Percentiles rank a stretch among this genome's conserved stretches.
Evolutionary conservation across 2,797 vertebrate genomes (phyloP).

Genomic region (Natrix natrix): DNA sequence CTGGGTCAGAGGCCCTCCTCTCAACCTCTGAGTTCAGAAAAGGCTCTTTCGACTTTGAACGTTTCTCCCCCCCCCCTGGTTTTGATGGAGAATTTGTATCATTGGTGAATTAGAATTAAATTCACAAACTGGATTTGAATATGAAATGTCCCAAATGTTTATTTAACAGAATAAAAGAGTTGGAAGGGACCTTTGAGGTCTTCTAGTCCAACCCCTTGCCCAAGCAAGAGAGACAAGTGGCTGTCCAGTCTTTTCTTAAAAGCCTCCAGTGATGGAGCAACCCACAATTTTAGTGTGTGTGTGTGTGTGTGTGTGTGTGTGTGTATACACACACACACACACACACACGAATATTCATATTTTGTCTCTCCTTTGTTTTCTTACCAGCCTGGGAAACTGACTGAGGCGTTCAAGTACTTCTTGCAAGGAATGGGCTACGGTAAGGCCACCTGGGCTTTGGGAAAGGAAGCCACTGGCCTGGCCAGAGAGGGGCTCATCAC

Average conservation of each 20-base stretch:
- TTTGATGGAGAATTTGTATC: background rate
- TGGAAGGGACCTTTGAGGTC: background rate
- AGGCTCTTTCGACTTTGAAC: background rate
- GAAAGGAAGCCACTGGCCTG: rapidly evolving
- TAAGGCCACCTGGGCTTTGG: slow-evolving; percentile 73
- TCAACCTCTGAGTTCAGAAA: background rate
- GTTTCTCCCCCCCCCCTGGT: background rate
- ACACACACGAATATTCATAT: no score
- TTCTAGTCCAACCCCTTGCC: background rate
- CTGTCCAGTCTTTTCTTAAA: background rate
- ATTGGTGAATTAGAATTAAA: background rate
- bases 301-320: no score
- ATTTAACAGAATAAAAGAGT: background rate
- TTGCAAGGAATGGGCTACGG: slow-evolving; percentile 99
- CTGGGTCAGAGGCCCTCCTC: background rate
- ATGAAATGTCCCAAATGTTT: background rate
- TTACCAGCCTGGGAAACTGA: slow-evolving; percentile 91
- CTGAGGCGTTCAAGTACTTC: slow-evolving; percentile 98
- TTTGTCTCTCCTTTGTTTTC: slow-evolving; percentile 5
- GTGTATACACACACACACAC: no score
- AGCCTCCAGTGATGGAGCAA: no score
- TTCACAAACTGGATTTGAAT: background rate
- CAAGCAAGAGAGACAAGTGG: no score
- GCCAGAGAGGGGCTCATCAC: background rate
- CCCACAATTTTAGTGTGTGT: no score